Base-by-base conservation (phyloP, 2,797 vertebrate genomes). In the Spondyliosoma cantharus region DNA sequence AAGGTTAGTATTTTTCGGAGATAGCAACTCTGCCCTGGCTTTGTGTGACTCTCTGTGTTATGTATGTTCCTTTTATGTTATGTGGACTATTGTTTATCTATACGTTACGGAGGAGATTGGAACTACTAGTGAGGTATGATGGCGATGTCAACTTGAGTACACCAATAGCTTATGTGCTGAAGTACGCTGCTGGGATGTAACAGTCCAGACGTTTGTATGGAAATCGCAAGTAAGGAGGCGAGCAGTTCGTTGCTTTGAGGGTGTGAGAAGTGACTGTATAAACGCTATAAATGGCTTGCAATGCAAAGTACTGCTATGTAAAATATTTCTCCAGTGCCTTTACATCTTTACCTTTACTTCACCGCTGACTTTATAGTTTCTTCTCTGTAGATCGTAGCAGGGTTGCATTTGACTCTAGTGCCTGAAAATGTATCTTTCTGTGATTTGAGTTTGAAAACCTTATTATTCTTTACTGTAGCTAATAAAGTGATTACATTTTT, bases 281-380 rank as follows among this genome's bases (percentile, higher is more conserved):
- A 87, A 84, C 77, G 45, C 59, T 74, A 46, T 52, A 59, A 61
- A 66, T 79, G 42, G 54, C 67, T 74, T 71, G 6, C 52, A 71
- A 73, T 76, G 32, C 69, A 58, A 76, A 16, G 1, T 76, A 24
- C 57, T 59, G 71, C 53, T 61, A 43, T 92, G 82, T 91, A 89
- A 91, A 83, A 81, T 83, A 87, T 82, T 53, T 73, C 68, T 82
- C 42, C 32, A 68, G 61, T 89, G 80, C 66, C 65, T 85, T 80
- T 59, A 58, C 56, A 76, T 80, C 68, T 48, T 77, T 74, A 3
- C 37, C 37, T 37, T 37, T 37, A 37, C 37, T 71, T 75, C 15
- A 73, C 58, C 81, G 20, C 46, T 52, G 17, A 63, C 37, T 37
- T 60, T 12, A 16, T 27, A 71, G 57, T 66, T 25, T 56, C 52